Evolutionary conservation across 2,888 invertebrate species (phyloP).

Genomic region (Trissolcus brochymenae): DNA sequence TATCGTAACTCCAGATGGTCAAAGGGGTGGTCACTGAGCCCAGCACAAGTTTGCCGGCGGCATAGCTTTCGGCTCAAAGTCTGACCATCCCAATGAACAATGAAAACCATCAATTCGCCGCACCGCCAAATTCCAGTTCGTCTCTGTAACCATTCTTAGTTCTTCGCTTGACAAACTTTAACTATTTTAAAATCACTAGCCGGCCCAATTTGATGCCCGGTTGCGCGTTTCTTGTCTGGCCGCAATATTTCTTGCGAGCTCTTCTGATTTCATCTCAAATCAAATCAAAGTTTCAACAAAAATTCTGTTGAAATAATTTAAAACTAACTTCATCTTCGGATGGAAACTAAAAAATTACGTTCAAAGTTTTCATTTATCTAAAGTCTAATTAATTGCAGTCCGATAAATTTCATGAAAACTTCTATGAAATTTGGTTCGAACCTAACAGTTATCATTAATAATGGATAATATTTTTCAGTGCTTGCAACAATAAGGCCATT

Average conservation of each 20-base stretch:
- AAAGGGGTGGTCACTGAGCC: constrained; percentile 45
- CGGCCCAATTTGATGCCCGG: not conserved
- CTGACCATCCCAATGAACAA: constrained; percentile 66
- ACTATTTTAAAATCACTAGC: constrained; percentile 17
- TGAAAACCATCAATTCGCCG: constrained; percentile 68
- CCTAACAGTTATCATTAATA: constrained; percentile 27
- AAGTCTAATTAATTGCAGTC: not conserved
- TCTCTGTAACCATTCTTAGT: constrained; percentile 34
- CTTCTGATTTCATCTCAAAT: not conserved
- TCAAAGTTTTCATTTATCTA: not conserved
- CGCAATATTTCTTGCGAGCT: not conserved
- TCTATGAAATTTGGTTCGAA: not conserved
- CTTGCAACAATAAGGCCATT: constrained; percentile 25
- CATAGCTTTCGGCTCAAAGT: constrained; percentile 59
- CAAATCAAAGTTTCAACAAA: not conserved
- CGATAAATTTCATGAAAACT: not conserved
- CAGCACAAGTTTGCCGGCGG: constrained; percentile 42
- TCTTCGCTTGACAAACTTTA: constrained; percentile 30
- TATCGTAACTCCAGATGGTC: constrained; percentile 56
- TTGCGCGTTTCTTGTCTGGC: not conserved
- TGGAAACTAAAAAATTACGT: not conserved
- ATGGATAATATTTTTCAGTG: constrained; percentile 17
- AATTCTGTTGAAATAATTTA: not conserved
- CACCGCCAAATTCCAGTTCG: constrained; percentile 58
- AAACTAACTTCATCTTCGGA: not conserved